A percentile compares a stretch with the other conserved stretches of the same genome.
Conservation (phyloP, 2,113 vertebrate species). For the Marmota flaviventris region DNA sequence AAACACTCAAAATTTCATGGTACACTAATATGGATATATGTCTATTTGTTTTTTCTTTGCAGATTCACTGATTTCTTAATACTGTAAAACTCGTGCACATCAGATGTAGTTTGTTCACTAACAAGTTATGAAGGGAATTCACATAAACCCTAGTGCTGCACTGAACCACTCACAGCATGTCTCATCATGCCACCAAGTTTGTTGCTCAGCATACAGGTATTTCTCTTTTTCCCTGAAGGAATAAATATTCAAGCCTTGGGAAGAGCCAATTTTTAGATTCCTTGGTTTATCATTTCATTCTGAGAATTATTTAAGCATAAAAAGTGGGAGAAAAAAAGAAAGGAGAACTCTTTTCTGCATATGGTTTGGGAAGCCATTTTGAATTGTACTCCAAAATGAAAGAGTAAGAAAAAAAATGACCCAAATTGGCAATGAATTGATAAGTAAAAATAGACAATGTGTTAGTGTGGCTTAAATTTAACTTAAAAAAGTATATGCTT, state of each 20-base stretch:
- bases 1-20: not conserved
- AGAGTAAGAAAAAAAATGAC: not conserved
- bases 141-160: not conserved
- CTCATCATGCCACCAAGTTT: not conserved
- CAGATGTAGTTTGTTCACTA: not conserved
- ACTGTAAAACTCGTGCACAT: not conserved
- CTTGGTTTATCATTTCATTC: not conserved
- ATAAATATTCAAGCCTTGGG: not conserved
- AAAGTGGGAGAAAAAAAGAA: not conserved
- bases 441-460: slow-evolving; percentile 35
- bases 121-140: not conserved
- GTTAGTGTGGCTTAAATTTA: slow-evolving; percentile 36
- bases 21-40: not conserved
- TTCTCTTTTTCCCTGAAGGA: not conserved
- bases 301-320: not conserved
- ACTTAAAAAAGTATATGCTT: not conserved
- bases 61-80: not conserved
- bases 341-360: not conserved
- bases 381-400: not conserved
- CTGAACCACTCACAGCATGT: not conserved
- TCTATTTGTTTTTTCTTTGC: not conserved
- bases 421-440: not conserved
- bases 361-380: not conserved
- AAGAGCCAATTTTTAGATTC: not conserved
- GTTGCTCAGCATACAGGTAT: rapidly evolving